phyloP scores from a whole-genome alignment of 1,140 invertebrate species.

The Solenopsis invicta region DNA sequence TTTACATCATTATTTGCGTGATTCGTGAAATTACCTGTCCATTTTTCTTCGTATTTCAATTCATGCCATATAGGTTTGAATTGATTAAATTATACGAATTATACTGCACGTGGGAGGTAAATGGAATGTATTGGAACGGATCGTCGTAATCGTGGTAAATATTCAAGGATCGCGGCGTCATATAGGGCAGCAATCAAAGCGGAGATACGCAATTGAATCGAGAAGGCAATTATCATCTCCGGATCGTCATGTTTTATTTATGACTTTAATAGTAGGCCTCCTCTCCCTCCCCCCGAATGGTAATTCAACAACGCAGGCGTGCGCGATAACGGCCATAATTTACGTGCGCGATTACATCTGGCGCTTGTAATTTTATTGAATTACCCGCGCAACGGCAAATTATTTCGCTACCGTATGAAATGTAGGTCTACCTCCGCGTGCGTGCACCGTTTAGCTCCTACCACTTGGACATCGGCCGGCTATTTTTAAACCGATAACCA shows the following conservation, averaged over 20 bases:
- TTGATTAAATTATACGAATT: not conserved
- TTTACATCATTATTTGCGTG: not conserved
- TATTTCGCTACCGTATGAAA: constrained; percentile 41
- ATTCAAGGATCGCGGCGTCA: not conserved
- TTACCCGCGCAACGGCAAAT: constrained; percentile 33
- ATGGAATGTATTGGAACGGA: not conserved
- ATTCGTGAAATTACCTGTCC: not conserved
- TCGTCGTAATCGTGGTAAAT: constrained; percentile 16
- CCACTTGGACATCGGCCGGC: constrained; percentile 29
- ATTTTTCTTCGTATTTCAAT: not conserved
- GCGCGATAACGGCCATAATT: constrained; percentile 33
- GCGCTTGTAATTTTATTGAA: constrained; percentile 55
- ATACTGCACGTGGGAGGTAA: not conserved
- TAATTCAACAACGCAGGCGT: constrained; percentile 25
- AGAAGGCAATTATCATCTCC: constrained; percentile 33
- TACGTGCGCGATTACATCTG: constrained; percentile 32
- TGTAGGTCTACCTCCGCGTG: constrained; percentile 29
- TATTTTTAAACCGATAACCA: constrained; percentile 70
- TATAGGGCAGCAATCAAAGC: not conserved
- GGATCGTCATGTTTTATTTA: constrained; percentile 56
- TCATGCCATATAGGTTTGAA: not conserved
- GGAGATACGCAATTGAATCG: constrained; percentile 13
- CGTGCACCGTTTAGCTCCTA: constrained; percentile 31
- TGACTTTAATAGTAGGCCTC: not conserved
- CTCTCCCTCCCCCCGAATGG: not conserved